Percentiles rank a stretch among this genome's conserved stretches.
These are phyloP conservation scores for Congeria kusceri DNA, from an alignment of 2,888 invertebrate genomes.

Conservation along the genomic window DNA sequence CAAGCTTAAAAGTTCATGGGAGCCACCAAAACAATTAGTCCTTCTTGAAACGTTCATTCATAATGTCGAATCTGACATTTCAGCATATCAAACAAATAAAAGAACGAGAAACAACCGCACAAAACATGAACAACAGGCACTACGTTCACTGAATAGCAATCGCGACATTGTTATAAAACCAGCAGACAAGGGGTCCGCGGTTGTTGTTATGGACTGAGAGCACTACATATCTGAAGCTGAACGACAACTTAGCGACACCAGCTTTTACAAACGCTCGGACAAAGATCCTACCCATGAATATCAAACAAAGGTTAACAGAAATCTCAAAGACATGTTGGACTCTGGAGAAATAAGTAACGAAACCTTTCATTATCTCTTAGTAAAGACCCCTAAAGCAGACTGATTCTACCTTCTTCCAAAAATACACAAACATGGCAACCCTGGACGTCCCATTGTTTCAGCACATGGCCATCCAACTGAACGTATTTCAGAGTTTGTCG, in stretches of 20 bases:
- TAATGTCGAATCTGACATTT: too few species aligned
- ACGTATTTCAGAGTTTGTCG: constrained; percentile 35
- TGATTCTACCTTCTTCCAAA: constrained; percentile 38
- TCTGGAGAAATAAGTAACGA: constrained; percentile 17
- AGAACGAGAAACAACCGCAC: too few species aligned
- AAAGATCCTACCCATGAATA: constrained; percentile 16
- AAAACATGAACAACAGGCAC: constrained; percentile 11
- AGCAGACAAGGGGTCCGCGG: constrained; percentile 21
- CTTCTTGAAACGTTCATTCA: too few species aligned
- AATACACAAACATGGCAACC: constrained; percentile 35
- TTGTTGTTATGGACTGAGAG: constrained; percentile 20
- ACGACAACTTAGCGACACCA: too few species aligned
- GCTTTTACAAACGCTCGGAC: neutral
- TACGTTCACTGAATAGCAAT: neutral
- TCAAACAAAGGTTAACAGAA: neutral
- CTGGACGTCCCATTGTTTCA: constrained; percentile 40
- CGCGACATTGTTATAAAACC: constrained; percentile 23
- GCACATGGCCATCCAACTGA: constrained; percentile 33
- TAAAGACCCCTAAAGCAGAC: constrained; percentile 17
- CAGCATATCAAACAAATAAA: too few species aligned
- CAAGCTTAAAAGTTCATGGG: too few species aligned
- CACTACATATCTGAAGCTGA: constrained; percentile 3
- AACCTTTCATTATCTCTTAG: constrained; percentile 1
- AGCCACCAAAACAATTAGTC: too few species aligned
- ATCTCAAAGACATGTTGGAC: neutral